A percentile compares a stretch with the other conserved stretches of the same genome.
These are phyloP conservation scores for Nylanderia fulva DNA, from an alignment of 1,140 invertebrate genomes.

Conservation along the genomic window DNA sequence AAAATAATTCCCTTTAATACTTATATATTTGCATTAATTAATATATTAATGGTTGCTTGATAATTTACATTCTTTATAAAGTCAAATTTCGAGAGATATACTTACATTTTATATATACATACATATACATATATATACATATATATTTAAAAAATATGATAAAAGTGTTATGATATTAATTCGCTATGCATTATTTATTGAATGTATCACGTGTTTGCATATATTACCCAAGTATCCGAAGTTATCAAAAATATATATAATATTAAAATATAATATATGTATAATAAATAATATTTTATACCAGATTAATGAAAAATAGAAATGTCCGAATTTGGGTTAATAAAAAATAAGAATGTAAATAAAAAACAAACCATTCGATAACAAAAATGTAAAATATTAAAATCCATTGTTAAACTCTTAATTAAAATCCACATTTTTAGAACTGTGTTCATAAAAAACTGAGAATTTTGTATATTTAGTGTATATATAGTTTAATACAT, in stretches of 20 bases:
- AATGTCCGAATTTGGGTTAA: not conserved
- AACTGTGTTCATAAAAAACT: too few species aligned
- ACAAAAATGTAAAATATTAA: too few species aligned
- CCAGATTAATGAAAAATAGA: not conserved
- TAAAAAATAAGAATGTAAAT: too few species aligned
- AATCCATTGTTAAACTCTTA: too few species aligned
- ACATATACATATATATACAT: too few species aligned
- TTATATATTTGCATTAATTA: not conserved
- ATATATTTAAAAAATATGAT: too few species aligned
- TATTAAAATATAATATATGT: too few species aligned
- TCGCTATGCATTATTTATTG: too few species aligned
- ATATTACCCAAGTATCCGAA: not conserved
- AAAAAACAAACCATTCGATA: too few species aligned
- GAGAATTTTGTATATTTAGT: not conserved
- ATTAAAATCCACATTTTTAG: too few species aligned
- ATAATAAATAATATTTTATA: too few species aligned
- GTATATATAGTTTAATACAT: constrained; percentile 3
- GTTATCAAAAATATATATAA: not conserved
- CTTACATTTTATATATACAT: not conserved
- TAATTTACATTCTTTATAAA: not conserved
- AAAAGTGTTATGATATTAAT: too few species aligned
- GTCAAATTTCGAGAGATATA: not conserved
- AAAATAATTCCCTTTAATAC: not conserved
- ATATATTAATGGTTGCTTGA: not conserved
- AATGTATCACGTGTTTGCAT: not conserved